phyloP scores from a whole-genome alignment of 1,140 invertebrate species.

The Drosophila gunungcola region DNA sequence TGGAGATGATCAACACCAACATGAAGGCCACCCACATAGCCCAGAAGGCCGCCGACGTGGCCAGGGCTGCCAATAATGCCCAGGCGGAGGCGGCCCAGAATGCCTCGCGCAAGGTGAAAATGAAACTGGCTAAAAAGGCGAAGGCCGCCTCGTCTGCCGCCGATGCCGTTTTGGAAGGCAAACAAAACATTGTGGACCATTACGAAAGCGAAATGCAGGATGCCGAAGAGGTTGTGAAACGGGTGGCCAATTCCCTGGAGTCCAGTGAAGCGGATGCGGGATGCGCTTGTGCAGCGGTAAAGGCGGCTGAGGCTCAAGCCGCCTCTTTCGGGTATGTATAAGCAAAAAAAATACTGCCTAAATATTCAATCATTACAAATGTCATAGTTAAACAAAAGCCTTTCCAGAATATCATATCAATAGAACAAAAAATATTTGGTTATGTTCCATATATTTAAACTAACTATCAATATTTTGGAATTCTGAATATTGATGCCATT shows the following conservation, averaged over 20 bases:
- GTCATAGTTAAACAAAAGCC: too few species aligned
- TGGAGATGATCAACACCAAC: background rate
- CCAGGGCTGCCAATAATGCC: constrained; percentile 88
- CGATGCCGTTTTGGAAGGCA: constrained; percentile 87
- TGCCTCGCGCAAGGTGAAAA: constrained; percentile 88
- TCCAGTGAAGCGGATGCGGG: constrained; percentile 87
- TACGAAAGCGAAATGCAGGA: constrained; percentile 86
- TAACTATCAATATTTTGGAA: too few species aligned
- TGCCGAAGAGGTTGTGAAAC: constrained; percentile 87
- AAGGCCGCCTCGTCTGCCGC: constrained; percentile 88
- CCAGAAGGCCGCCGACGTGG: constrained; percentile 88
- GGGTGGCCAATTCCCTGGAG: constrained; percentile 86
- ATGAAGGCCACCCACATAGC: constrained; percentile 86
- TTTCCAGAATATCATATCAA: too few species aligned
- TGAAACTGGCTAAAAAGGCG: constrained; percentile 88
- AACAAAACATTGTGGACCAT: constrained; percentile 87
- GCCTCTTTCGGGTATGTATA: constrained; percentile 34
- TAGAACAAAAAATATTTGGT: too few species aligned
- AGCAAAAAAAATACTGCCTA: too few species aligned
- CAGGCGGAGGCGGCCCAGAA: constrained; percentile 88
- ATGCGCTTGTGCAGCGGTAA: constrained; percentile 86
- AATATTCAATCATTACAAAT: too few species aligned
- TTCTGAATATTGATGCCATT: too few species aligned
- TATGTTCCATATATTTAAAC: too few species aligned
- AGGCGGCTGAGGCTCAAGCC: constrained; percentile 85